phyloP scores from a whole-genome alignment of 2,113 vertebrate genomes.

The Pan troglodytes region NHGRI_mPanTro3-v2.1_pri NC_072401.2:173229501-173230000 shows the following conservation, averaged over 20 bases:
- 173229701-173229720: background rate
- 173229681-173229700: background rate
- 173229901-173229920: background rate
- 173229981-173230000: background rate
- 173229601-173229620: background rate
- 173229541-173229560: background rate
- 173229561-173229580: background rate
- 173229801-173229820: background rate
- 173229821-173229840: background rate
- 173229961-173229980: too few relatives aligned
- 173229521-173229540: too few relatives aligned
- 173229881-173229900: background rate
- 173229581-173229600: background rate
- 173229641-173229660: fast-evolving
- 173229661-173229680: background rate
- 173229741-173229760: background rate
- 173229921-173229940: background rate
- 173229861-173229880: background rate
- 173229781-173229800: background rate
- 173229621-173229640: background rate
- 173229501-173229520: too few relatives aligned
- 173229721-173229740: background rate
- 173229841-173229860: background rate
- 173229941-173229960: background rate
- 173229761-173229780: background rate